Base-by-base conservation (phyloP, 2,113 vertebrate genomes). In the Cynopterus brachyotis region DNA sequence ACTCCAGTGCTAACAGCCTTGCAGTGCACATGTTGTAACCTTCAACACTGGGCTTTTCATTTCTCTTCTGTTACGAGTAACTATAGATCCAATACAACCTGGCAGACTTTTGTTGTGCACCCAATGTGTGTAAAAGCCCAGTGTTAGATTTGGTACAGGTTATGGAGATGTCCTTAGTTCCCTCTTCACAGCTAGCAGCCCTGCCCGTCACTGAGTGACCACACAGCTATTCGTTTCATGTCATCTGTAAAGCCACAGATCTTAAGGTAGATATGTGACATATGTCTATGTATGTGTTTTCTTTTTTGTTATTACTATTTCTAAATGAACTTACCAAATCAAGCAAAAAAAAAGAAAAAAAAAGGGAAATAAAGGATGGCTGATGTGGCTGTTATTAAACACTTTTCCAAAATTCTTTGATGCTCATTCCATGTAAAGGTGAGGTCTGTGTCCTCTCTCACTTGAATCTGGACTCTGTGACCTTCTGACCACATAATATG, bases 1-100 rank as follows among this genome's bases (percentile, higher is more conserved):
- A 75, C 12, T 35, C 17, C 75, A 19, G 8, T 24, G 6, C n/a
- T 28, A 22, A 37, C 0, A 6, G 35, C 30, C 30, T 67, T 16
- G 57, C 17, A 19, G 19, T 3, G 1, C 26, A 40, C 3, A 26
- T 30, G 42, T n/a, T 20, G 24, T 40, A 60, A 50, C 17, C 22
- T 62, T 35, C 0, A 2, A 4, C 40, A 28, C 20, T 16, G 8
- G 30, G 10, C 4, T 6, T 91, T 50, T 47, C 1, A 35, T 57
- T 89, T 91, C 73, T 86, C 59, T 40, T 50, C 50, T 88, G 45
- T 80, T 87, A 57, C n/a, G 42, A 70, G 57, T 32, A 80, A 55
- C 47, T 66, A 30, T n/a, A 73, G 19, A 57, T 35, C 28, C 22
- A 78, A 1, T 32, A 24, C 20, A 30, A 32, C 10, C 73, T 28